Evolutionary conservation across 2,113 vertebrate species (phyloP).

Genomic region (Morone saxatilis): DNA sequence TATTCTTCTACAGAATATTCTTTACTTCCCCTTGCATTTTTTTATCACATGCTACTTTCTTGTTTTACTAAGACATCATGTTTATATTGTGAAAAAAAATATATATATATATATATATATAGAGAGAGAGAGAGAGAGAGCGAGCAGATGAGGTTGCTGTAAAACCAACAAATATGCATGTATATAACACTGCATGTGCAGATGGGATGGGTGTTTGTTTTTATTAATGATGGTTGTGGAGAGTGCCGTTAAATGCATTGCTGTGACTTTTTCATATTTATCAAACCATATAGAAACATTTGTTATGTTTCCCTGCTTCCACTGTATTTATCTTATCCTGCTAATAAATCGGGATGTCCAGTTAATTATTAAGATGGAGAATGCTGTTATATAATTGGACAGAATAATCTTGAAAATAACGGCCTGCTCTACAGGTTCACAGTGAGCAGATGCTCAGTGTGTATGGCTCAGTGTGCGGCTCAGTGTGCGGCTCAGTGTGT

Average conservation of each 20-base stretch:
- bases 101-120: neutral
- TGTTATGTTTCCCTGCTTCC: neutral
- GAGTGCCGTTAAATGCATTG: neutral
- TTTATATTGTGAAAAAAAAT: neutral
- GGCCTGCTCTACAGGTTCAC: neutral
- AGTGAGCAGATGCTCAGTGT: neutral
- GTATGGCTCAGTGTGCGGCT: neutral
- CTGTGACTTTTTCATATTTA: neutral
- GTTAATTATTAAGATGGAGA: neutral
- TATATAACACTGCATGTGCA: neutral
- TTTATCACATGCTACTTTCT: neutral
- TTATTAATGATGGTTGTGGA: neutral
- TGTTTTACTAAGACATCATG: neutral
- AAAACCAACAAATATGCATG: neutral
- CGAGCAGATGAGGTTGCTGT: neutral
- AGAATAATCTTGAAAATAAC: neutral
- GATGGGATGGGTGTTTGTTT: neutral
- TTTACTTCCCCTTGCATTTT: neutral
- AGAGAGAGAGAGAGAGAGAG: neutral
- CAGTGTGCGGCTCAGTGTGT: too few relatives aligned
- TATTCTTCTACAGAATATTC: neutral
- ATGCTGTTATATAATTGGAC: neutral
- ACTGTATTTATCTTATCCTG: neutral
- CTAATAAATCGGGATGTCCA: neutral
- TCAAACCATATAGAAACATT: neutral